A percentile compares a stretch with the other conserved stretches of the same genome.
These are phyloP conservation scores for Acanthosepion esculentum DNA, from an alignment of 2,888 invertebrate genomes.

Conservation along the genomic window DNA sequence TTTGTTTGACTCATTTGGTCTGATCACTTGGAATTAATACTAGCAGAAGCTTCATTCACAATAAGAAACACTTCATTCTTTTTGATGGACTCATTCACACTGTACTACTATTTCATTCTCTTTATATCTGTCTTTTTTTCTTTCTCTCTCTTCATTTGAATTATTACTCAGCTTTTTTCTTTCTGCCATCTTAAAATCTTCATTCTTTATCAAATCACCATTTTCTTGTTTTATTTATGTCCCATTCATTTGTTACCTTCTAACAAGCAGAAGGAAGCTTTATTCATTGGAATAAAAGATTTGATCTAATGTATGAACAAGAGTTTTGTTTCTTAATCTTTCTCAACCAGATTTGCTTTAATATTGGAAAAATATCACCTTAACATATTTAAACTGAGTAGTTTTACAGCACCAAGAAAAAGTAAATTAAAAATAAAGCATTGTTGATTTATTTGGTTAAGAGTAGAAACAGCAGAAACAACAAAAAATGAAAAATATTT, in stretches of 20 bases:
- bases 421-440: background rate
- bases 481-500: too few relatives aligned
- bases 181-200: too few relatives aligned
- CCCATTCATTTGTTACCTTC: constrained; percentile 1
- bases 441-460: background rate
- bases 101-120: too few relatives aligned
- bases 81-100: background rate
- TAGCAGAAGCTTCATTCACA: background rate
- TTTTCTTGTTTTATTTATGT: background rate
- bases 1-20: constrained; percentile 6
- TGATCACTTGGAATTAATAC: background rate
- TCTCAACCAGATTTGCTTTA: background rate
- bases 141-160: too few relatives aligned
- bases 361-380: background rate
- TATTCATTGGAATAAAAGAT: background rate
- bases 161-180: too few relatives aligned
- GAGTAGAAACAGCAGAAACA: too few relatives aligned
- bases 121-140: too few relatives aligned
- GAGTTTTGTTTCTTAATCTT: too few relatives aligned
- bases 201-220: background rate
- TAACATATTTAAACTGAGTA: constrained; percentile 20
- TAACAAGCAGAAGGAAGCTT: background rate
- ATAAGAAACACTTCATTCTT: background rate
- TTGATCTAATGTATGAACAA: background rate
- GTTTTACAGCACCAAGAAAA: background rate